A percentile compares a stretch with the other conserved stretches of the same genome.
Conservation (phyloP, 37 sponge, comb jelly and placozoan genomes). For the Chondrosia reniformis region DNA sequence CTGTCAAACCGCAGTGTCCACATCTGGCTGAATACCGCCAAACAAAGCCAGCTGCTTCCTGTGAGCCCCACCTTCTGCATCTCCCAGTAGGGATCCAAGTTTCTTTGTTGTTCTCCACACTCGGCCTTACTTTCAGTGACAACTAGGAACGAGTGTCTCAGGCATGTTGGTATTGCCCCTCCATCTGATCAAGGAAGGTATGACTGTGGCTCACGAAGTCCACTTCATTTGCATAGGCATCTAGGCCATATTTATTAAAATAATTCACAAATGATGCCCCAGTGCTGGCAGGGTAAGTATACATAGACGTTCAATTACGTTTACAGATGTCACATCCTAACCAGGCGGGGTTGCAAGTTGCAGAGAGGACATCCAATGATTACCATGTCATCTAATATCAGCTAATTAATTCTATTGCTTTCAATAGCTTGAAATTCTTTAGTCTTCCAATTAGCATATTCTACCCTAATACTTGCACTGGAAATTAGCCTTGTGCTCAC, state of each 20-base stretch:
- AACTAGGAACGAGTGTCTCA: conserved; percentile 8
- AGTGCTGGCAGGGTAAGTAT: no score
- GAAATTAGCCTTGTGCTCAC: background rate
- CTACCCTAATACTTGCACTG: conserved; percentile 10
- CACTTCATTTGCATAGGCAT: conserved; percentile 21
- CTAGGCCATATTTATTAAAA: no score
- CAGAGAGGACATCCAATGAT: conserved; percentile 31
- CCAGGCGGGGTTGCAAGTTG: conserved; percentile 26
- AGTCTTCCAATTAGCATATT: conserved; percentile 23
- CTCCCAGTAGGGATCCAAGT: conserved; percentile 18
- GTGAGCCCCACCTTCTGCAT: conserved; percentile 17
- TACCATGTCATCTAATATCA: conserved; percentile 43
- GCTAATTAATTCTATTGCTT: conserved; percentile 10
- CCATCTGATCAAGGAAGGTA: conserved; percentile 14
- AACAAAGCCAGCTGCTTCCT: conserved; percentile 28
- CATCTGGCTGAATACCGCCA: conserved; percentile 11
- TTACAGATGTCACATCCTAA: no score
- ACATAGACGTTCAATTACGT: no score
- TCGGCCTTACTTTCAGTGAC: conserved; percentile 26
- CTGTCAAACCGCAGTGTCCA: conserved; percentile 11
- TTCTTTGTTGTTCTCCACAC: conserved; percentile 29
- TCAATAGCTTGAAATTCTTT: conserved; percentile 24
- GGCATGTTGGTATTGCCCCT: background rate
- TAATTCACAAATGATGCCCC: no score
- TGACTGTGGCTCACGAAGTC: conserved; percentile 14